Evolutionary conservation across 2,113 vertebrate species (phyloP).

Genomic region (Ictidomys tridecemlineatus): DNA sequence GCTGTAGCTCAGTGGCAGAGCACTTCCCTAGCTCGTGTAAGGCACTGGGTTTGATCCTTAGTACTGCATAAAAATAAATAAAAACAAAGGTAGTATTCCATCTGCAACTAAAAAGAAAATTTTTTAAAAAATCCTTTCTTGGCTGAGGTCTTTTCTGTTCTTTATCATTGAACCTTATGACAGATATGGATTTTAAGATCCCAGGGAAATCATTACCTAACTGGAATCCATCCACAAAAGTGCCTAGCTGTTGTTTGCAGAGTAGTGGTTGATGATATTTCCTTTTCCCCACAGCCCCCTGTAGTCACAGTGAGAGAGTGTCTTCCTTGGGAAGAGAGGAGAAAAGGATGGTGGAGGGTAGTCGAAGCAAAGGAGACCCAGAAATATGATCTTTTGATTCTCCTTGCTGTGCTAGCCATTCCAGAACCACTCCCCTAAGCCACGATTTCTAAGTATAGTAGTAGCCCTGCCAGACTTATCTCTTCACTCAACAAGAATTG

Average conservation of each 20-base stretch:
- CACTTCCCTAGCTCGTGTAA: too few species aligned
- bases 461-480: background rate
- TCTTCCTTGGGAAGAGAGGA: background rate
- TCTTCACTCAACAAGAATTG: background rate
- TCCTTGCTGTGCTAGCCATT: background rate
- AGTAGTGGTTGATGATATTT: background rate
- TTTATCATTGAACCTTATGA: constrained; percentile 13
- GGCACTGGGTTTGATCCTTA: too few species aligned
- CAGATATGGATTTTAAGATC: background rate
- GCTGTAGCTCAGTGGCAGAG: too few species aligned
- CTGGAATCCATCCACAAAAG: background rate
- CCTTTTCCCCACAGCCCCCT: background rate
- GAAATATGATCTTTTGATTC: background rate
- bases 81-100: too few species aligned
- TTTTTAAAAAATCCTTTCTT: background rate
- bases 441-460: background rate
- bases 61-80: too few species aligned
- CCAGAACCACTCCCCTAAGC: background rate
- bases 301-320: background rate
- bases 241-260: background rate
- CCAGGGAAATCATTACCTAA: constrained; percentile 7
- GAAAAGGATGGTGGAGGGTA: background rate
- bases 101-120: too few species aligned
- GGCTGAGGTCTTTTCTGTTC: background rate
- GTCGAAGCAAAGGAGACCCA: background rate